Evolutionary conservation across 2,888 invertebrate genomes (phyloP).

Genomic region (Yponomeuta sedellus): DNA sequence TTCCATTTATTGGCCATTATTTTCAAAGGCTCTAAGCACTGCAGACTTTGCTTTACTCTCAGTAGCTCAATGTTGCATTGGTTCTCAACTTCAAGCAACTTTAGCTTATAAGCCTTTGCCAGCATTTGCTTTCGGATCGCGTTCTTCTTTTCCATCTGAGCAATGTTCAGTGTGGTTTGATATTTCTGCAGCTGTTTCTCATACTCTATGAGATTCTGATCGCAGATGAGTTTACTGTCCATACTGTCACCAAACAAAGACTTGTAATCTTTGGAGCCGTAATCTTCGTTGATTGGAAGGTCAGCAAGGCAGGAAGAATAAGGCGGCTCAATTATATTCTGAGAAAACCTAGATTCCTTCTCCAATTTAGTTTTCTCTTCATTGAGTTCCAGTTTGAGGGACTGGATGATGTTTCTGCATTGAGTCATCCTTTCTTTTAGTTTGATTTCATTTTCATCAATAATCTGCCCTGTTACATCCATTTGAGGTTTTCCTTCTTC

Average conservation of each 20-base stretch:
- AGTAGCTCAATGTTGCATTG: conserved; percentile 66
- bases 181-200: conserved; percentile 66
- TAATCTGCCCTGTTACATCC: conserved; percentile 35
- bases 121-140: conserved; percentile 67
- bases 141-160: conserved; percentile 65
- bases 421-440: conserved; percentile 58
- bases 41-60: conserved; percentile 64
- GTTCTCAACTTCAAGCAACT: conserved; percentile 65
- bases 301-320: not conserved
- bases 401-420: conserved; percentile 56
- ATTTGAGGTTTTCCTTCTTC: not conserved
- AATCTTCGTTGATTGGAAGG: conserved; percentile 16
- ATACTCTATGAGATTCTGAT: conserved; percentile 60
- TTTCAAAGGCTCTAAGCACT: conserved; percentile 61
- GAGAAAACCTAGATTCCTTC: conserved; percentile 29
- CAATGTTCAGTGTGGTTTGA: conserved; percentile 62
- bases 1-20: conserved; percentile 64
- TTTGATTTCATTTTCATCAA: conserved; percentile 51
- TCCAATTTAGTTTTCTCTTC: conserved; percentile 56
- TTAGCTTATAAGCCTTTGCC: conserved; percentile 61
- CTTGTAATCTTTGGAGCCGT: conserved; percentile 23
- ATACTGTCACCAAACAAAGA: conserved; percentile 43
- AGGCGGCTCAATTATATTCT: not conserved
- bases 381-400: conserved; percentile 53
- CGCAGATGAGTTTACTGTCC: conserved; percentile 50